Evolutionary conservation across 2,888 invertebrate genomes (phyloP).

Genomic region (Cryptocheilus praepositus): DNA sequence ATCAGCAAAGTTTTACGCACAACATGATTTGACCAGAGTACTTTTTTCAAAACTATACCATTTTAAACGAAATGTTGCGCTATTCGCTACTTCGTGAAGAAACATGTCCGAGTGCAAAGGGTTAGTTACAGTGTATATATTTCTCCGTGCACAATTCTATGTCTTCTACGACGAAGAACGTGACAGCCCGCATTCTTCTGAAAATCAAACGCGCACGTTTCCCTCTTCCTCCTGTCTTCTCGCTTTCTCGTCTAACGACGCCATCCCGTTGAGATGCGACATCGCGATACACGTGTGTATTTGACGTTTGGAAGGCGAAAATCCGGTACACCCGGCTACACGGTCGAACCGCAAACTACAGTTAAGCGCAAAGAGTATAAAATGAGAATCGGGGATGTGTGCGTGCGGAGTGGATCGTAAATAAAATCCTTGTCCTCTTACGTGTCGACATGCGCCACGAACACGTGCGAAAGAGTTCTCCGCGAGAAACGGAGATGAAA

Average conservation of each 20-base stretch:
- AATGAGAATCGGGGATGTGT: conserved; percentile 58
- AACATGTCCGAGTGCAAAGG: too few species aligned
- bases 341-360: conserved; percentile 65
- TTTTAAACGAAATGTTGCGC: too few species aligned
- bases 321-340: conserved; percentile 33
- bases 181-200: too few species aligned
- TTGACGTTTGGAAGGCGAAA: conserved; percentile 35
- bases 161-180: too few species aligned
- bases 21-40: too few species aligned
- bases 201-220: too few species aligned
- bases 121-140: too few species aligned
- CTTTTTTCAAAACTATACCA: too few species aligned
- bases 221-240: neutral
- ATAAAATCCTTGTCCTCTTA: conserved; percentile 54
- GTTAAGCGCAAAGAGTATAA: conserved; percentile 64
- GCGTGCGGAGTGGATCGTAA: conserved; percentile 59
- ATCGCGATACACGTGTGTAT: conserved; percentile 30
- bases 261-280: too few species aligned
- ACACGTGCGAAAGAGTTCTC: conserved; percentile 10
- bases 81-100: too few species aligned
- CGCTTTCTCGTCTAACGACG: neutral
- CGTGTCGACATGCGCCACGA: conserved; percentile 41
- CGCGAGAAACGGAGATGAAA: neutral
- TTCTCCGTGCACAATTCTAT: too few species aligned
- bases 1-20: too few species aligned